A percentile compares a stretch with the other conserved stretches of the same genome.
Evolutionary conservation across 2,888 invertebrate species (phyloP).

Genomic region (Odontocolon sp.): DNA sequence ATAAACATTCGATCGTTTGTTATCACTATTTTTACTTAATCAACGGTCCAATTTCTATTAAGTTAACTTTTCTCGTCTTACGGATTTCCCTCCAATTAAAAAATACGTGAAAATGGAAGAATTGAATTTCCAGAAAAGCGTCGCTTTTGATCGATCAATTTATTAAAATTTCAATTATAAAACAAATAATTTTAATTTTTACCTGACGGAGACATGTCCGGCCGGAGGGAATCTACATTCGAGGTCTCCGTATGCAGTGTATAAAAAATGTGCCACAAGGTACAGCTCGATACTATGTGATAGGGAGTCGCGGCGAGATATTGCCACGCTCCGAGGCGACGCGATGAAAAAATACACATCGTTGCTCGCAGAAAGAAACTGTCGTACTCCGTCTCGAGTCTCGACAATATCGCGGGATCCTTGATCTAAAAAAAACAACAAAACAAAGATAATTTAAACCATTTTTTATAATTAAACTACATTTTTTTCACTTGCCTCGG

Average conservation of each 20-base stretch:
- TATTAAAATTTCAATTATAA: background rate
- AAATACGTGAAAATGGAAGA: too few relatives aligned
- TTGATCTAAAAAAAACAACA: conserved; percentile 68
- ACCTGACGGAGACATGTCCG: conserved; percentile 61
- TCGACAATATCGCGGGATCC: conserved; percentile 82
- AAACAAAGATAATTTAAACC: background rate
- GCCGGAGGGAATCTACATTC: conserved; percentile 72
- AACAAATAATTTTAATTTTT: background rate
- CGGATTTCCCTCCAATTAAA: too few relatives aligned
- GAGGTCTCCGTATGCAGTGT: conserved; percentile 83
- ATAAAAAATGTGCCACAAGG: conserved; percentile 86
- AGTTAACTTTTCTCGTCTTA: too few relatives aligned
- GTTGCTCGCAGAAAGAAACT: conserved; percentile 87
- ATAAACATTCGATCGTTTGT: background rate
- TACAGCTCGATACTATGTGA: conserved; percentile 82
- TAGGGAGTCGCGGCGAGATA: conserved; percentile 90
- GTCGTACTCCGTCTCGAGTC: conserved; percentile 88
- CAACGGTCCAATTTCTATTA: too few relatives aligned
- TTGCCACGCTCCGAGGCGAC: conserved; percentile 90
- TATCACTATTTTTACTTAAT: too few relatives aligned
- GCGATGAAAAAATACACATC: conserved; percentile 86
- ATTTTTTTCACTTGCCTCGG: conserved; percentile 72
- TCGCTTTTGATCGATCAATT: too few relatives aligned
- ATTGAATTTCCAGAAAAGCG: too few relatives aligned
- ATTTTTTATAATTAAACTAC: conserved; percentile 69